Evolutionary conservation across 2,113 vertebrate genomes (phyloP).

Genomic region (Malurus cyaneus): DNA sequence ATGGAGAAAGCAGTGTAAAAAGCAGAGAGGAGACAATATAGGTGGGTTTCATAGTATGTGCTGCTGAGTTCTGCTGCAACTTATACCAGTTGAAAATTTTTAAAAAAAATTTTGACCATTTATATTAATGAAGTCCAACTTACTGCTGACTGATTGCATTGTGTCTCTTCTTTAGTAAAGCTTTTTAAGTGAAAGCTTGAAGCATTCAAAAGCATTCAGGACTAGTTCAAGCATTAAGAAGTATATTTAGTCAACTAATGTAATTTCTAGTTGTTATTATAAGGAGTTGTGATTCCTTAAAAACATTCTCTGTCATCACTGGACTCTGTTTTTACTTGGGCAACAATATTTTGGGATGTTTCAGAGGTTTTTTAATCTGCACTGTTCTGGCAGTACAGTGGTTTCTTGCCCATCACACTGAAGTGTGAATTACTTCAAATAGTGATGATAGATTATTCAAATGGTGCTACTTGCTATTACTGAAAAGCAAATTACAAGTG

Average conservation of each 20-base stretch:
- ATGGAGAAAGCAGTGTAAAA: background rate
- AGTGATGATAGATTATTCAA: background rate
- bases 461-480: background rate
- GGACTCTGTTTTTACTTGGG: background rate
- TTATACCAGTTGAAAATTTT: background rate
- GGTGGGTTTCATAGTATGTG: background rate
- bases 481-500: background rate
- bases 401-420: background rate
- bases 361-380: background rate
- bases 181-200: background rate
- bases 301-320: background rate
- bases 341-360: background rate
- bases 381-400: background rate
- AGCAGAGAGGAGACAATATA: background rate
- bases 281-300: background rate
- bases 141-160: background rate
- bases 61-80: background rate
- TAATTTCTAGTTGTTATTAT: background rate
- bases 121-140: background rate
- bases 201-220: background rate
- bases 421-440: background rate
- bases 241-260: background rate
- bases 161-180: background rate
- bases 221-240: background rate
- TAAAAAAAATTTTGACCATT: background rate